A percentile compares a stretch with the other conserved stretches of the same genome.
phyloP scores from a whole-genome alignment of 2,113 vertebrate species.

The Notarius lentiginosus region DNA sequence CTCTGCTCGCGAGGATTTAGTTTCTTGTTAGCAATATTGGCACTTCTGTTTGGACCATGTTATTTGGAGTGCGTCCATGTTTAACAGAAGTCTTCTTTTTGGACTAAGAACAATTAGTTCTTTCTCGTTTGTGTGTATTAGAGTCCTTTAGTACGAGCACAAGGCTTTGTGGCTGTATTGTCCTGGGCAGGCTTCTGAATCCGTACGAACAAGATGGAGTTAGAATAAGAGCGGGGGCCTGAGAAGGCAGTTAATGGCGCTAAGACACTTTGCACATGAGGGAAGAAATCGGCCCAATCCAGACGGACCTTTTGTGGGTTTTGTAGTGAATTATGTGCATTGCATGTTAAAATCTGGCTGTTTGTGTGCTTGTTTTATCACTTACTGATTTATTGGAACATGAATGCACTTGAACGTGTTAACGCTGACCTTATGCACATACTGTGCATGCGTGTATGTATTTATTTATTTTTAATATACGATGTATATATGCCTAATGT shows the following conservation, averaged over 20 bases:
- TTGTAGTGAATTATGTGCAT: background rate
- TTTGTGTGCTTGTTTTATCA: background rate
- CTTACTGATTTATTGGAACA: background rate
- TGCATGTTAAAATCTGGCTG: background rate
- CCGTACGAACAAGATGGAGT: background rate
- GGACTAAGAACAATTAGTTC: background rate
- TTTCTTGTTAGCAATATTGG: background rate
- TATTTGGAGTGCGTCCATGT: background rate
- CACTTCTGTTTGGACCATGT: background rate
- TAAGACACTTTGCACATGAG: slow-evolving; percentile 34
- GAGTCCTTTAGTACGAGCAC: background rate
- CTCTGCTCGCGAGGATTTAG: background rate
- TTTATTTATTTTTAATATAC: background rate
- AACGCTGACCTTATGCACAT: background rate
- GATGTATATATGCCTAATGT: slow-evolving; percentile 32
- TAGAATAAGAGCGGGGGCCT: background rate
- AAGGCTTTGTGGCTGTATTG: background rate
- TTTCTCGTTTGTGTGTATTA: background rate
- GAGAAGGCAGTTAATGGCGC: slow-evolving; percentile 39
- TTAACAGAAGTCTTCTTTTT: background rate
- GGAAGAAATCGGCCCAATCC: slow-evolving; percentile 21
- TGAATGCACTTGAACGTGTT: background rate
- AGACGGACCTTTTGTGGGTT: background rate
- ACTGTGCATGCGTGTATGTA: background rate
- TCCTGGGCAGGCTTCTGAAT: background rate